A percentile compares a stretch with the other conserved stretches of the same genome.
phyloP scores from a whole-genome alignment of 1,140 invertebrate species.

The Drosophila prosaltans region DNA sequence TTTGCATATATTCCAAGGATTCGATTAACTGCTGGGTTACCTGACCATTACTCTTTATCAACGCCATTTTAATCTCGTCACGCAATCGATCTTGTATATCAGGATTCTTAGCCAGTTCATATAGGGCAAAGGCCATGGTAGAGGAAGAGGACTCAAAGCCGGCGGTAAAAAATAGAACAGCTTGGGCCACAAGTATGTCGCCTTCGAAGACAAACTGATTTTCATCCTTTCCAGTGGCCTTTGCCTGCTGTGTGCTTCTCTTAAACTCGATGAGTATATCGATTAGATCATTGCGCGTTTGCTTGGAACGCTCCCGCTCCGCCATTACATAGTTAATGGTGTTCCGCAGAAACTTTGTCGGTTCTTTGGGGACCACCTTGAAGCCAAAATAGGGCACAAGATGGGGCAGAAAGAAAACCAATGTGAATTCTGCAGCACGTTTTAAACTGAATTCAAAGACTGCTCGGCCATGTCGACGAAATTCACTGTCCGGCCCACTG shows the following conservation, averaged over 20 bases:
- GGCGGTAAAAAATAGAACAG: constrained; percentile 87
- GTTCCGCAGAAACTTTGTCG: constrained; percentile 69
- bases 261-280: constrained; percentile 81
- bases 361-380: constrained; percentile 66
- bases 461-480: constrained; percentile 82
- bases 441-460: constrained; percentile 85
- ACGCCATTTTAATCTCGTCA: constrained; percentile 80
- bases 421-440: constrained; percentile 84
- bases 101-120: constrained; percentile 83
- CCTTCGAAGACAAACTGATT: constrained; percentile 70
- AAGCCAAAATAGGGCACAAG: constrained; percentile 63
- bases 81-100: constrained; percentile 83
- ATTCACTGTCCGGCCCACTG: constrained; percentile 83
- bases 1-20: constrained; percentile 83
- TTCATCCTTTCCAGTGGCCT: constrained; percentile 11
- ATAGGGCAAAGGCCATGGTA: constrained; percentile 84
- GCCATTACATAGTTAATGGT: constrained; percentile 81
- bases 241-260: constrained; percentile 49
- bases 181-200: constrained; percentile 85
- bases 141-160: constrained; percentile 84
- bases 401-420: constrained; percentile 83
- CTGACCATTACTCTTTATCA: constrained; percentile 77
- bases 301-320: constrained; percentile 68
- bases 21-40: constrained; percentile 82
- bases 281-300: constrained; percentile 83